Evolutionary conservation across 2,113 vertebrate genomes (phyloP).

Genomic region (Microcebus jonahi): DNA sequence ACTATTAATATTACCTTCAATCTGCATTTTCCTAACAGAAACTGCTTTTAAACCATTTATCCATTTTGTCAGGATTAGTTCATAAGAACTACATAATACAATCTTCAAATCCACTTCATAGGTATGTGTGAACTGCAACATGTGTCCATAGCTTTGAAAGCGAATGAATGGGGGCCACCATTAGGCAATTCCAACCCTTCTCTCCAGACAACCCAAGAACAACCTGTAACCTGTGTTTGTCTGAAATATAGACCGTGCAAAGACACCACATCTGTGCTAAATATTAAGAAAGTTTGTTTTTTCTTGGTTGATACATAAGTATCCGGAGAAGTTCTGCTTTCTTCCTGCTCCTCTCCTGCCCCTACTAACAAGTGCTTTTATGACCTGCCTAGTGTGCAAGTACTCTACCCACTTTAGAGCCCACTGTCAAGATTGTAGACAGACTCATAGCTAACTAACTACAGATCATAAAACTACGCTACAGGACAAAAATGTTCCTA

Average conservation of each 20-base stretch:
- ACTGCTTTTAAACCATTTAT: background rate
- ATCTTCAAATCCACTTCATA: background rate
- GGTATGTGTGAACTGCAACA: background rate
- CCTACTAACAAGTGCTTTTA: background rate
- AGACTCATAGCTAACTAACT: background rate
- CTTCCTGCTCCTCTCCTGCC: background rate
- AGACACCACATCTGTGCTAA: background rate
- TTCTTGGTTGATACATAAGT: background rate
- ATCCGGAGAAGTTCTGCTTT: background rate
- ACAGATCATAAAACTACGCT: background rate
- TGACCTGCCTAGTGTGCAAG: background rate
- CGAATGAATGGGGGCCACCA: accelerated
- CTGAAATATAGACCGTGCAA: background rate
- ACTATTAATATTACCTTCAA: accelerated
- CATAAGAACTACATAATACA: background rate
- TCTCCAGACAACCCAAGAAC: background rate
- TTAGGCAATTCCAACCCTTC: background rate
- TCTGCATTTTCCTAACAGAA: background rate
- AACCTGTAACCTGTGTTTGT: background rate
- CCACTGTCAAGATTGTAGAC: background rate
- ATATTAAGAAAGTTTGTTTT: background rate
- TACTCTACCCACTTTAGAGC: background rate
- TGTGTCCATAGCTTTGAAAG: background rate
- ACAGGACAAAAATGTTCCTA: background rate
- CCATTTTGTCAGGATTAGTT: background rate